Percentiles rank a stretch among this genome's conserved stretches.
Conservation (phyloP, 2,797 vertebrate species). For the Decapterus maruadsi region DNA sequence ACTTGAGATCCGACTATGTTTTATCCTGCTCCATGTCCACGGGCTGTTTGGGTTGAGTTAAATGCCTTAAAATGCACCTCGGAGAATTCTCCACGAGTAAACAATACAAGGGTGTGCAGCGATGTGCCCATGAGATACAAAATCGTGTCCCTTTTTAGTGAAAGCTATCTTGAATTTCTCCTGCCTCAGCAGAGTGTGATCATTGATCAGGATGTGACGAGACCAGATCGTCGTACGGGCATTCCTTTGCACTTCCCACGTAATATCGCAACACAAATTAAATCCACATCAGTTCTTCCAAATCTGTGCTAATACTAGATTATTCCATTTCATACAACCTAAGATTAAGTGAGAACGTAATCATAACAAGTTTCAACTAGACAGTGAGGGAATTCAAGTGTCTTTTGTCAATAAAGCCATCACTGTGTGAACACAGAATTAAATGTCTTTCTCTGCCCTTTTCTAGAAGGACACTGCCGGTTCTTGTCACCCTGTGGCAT, state of each 20-base stretch:
- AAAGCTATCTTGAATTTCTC: not conserved
- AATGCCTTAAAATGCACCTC: slow-evolving; percentile 52
- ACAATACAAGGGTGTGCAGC: slow-evolving; percentile 24
- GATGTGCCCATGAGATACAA: not conserved
- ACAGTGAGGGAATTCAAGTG: slow-evolving; percentile 2
- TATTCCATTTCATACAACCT: slow-evolving; percentile 8
- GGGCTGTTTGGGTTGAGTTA: slow-evolving; percentile 45
- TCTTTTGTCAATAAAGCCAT: slow-evolving; percentile 38
- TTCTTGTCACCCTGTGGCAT: slow-evolving; percentile 60
- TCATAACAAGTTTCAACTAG: not conserved
- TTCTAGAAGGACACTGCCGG: slow-evolving; percentile 70
- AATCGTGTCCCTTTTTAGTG: slow-evolving; percentile 4
- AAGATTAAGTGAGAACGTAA: slow-evolving; percentile 17
- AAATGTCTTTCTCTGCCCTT: slow-evolving; percentile 60
- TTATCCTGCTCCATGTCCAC: slow-evolving; percentile 46
- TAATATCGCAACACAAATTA: slow-evolving; percentile 25
- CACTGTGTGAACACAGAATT: slow-evolving; percentile 28
- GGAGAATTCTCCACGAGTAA: slow-evolving; percentile 47
- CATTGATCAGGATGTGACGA: slow-evolving; percentile 10
- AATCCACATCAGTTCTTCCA: not conserved
- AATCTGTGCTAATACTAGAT: not conserved
- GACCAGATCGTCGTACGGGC: too few species aligned
- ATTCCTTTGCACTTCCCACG: not conserved
- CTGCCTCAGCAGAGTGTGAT: slow-evolving; percentile 1
- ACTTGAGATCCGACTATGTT: slow-evolving; percentile 43